Base-by-base conservation (phyloP, 2,888 invertebrate species). In the Lasioglossum calceatum region DNA sequence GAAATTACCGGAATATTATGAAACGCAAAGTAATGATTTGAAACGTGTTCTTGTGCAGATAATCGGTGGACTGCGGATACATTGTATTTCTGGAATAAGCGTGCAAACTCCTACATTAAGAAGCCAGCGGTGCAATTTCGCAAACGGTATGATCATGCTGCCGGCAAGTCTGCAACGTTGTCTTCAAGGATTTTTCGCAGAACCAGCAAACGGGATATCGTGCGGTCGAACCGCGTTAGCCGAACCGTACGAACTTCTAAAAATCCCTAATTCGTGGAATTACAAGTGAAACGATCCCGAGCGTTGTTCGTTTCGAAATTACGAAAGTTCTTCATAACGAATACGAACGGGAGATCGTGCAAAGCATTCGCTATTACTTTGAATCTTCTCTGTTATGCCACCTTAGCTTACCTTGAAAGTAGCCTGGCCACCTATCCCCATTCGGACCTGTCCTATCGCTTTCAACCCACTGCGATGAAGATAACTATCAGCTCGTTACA, bases 401-500 rank as follows among this genome's bases (percentile, higher is more conserved):
- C 88, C 89, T 92, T 87, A 88, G 87, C 87, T 89, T 80, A 76
- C 73, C 78, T 82, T 61, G 70, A 82, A 77, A 86, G 81, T 79
- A 78, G 88, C 87, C 88, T 78, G 74, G 79, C 84, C 81, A 87
- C 85, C 81, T 82, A 87, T 84, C 84, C 86, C 79, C 86, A 74
- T 89, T 89, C 87, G 76, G 67, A 85, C 84, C 81, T 77, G 90
- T 88, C 90, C 89, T 88, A 88, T 90, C 89, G 87, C 82, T 89
- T 89, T 91, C 87, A 89, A 85, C 89, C 86, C 71, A 23, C 78
- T 44, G 84, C 89, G 91, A 93, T 92, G 92, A 91, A 93, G 94
- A 94, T 94, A 93, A 91, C 92, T 89, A 94, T 94, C 92, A 91
- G 90, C 92, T 93, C 92, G 93, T 93, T 92, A 93, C 92, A 93